Conservation (phyloP, 2,113 vertebrate genomes). For the Rynchops niger region DNA sequence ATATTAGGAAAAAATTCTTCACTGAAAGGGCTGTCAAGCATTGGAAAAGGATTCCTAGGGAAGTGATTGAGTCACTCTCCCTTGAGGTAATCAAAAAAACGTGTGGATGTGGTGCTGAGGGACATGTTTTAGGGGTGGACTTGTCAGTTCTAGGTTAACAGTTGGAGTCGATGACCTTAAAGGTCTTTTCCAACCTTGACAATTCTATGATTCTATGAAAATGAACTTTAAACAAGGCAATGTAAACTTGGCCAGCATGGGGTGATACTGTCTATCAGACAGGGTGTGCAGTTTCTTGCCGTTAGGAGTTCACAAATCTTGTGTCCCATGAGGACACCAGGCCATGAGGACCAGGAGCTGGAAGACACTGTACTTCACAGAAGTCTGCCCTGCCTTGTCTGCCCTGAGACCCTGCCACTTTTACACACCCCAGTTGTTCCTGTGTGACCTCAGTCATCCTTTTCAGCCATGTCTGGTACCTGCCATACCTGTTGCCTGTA, state of each 20-base stretch:
- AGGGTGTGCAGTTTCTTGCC: neutral
- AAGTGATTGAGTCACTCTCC: neutral
- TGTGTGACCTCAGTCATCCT: neutral
- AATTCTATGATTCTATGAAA: neutral
- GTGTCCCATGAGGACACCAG: neutral
- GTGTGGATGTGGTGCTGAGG: neutral
- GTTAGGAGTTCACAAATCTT: neutral
- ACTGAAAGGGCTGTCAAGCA: neutral
- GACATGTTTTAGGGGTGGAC: neutral
- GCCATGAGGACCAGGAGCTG: neutral
- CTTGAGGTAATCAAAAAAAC: neutral
- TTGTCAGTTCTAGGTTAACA: neutral
- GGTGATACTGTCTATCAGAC: neutral
- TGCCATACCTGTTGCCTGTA: neutral
- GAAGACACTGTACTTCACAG: neutral
- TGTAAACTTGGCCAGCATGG: accelerated
- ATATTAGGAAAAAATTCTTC: neutral
- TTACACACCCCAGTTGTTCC: neutral
- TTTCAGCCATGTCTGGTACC: neutral
- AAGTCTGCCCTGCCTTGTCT: neutral
- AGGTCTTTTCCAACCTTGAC: neutral
- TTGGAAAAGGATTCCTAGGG: neutral
- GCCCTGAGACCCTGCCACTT: neutral
- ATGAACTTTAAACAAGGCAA: neutral
- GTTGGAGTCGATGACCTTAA: neutral